phyloP scores from a whole-genome alignment of 2,113 vertebrate species.

The Tyrannus savana region DNA sequence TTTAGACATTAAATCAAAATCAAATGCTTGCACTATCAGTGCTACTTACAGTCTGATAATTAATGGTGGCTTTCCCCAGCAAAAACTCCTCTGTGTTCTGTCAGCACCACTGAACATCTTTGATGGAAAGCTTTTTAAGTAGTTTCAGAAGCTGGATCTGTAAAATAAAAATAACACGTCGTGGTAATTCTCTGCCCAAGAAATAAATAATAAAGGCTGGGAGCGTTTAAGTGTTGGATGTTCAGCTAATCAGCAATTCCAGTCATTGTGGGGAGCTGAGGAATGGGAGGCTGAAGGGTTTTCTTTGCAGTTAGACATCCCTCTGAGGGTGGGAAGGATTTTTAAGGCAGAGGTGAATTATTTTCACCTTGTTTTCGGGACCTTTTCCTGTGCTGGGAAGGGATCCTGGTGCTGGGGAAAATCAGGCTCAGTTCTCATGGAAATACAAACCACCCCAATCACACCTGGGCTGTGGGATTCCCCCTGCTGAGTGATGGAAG shows the following conservation, averaged over 20 bases:
- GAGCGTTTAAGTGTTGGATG: conserved; percentile 21
- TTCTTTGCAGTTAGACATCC: background rate
- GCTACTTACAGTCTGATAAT: conserved; percentile 61
- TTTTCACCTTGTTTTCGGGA: background rate
- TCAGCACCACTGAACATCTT: conserved; percentile 49
- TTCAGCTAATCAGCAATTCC: conserved; percentile 25
- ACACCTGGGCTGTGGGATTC: background rate
- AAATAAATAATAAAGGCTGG: conserved; percentile 62
- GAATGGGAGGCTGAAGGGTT: background rate
- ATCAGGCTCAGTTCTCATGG: background rate
- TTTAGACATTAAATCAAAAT: conserved; percentile 72
- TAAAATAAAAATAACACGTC: conserved; percentile 51
- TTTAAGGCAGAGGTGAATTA: background rate
- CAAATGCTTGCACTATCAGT: conserved; percentile 48
- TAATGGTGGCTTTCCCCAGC: conserved; percentile 57
- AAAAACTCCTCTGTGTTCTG: conserved; percentile 4
- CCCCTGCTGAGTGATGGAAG: background rate
- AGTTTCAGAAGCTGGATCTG: conserved; percentile 63
- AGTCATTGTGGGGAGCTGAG: background rate
- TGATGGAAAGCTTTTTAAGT: conserved; percentile 71
- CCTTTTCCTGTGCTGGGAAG: background rate
- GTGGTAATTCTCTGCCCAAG: conserved; percentile 47
- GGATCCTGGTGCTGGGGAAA: background rate
- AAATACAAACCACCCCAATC: background rate
- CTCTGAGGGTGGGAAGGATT: background rate